Base-by-base conservation (phyloP, 2,888 invertebrate species). In the Nemoura dubitans region DNA sequence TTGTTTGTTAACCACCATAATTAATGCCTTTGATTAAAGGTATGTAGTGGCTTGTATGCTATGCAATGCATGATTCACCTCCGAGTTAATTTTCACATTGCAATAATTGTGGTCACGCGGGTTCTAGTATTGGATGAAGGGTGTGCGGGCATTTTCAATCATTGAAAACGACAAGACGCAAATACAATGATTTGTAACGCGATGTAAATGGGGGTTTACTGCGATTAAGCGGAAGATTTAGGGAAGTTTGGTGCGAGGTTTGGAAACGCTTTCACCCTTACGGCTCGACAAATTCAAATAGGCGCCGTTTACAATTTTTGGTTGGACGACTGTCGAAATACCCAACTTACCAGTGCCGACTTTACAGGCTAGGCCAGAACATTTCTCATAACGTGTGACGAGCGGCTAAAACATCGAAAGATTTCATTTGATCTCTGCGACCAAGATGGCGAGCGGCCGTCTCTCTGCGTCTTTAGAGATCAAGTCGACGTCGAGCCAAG, bases 371-470 rank as follows among this genome's bases (percentile, higher is more conserved):
- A 59, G 16, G 3, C 59, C 6, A 59, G 14, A 59, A 21, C 59
- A 59, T 59, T 59, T 59, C 59, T 59, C 59, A 21, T 59, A 78
- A 78, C 28, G 78, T 26, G 26, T 26, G 28, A 28, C n/a, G 6
- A 27, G 78, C 5, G 30, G n/a, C 29, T 81, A 30, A 29, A 6
- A 81, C n/a, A 81, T 81, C 29, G 26, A n/a, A 78, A 81, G 29
- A 28, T 81, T 81, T 30, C 81, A 81, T 81, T 28, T 81, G 81
- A 81, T 81, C 81, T 30, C 27, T 21, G 78, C 26, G 78, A 14
- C 5, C 81, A 29, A 81, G 81, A 30, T 14, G 81, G 28, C 7
- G 30, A 7, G 26, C 5, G 81, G 28, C 21, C 27, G n/a, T 5
- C 30, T 30, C 81, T 81, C 28, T 16, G 28, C 6, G n/a, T 80